Evolutionary conservation across 2,113 vertebrate species (phyloP).

Genomic region (Gasterosteus aculeatus): DNA sequence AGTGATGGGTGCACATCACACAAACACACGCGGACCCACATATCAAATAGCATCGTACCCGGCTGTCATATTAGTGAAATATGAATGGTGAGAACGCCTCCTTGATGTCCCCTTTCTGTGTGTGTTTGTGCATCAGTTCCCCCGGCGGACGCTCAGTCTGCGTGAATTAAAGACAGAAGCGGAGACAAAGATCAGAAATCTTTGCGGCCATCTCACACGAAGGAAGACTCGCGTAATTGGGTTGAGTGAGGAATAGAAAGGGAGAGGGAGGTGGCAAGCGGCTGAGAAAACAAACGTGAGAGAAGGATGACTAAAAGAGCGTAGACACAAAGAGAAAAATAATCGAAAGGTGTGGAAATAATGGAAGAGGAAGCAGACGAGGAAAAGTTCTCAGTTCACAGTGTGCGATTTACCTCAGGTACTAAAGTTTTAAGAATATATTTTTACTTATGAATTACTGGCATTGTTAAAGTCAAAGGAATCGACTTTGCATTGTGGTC

Average conservation of each 20-base stretch:
- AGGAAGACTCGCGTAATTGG: conserved; percentile 73
- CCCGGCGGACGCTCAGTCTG: conserved; percentile 16
- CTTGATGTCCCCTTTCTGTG: conserved; percentile 55
- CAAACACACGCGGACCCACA: conserved; percentile 29
- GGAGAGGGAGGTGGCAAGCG: conserved; percentile 12
- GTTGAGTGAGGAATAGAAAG: conserved; percentile 44
- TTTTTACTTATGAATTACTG: background rate
- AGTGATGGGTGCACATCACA: conserved; percentile 74
- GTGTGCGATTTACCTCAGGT: no score
- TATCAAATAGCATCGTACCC: conserved; percentile 60
- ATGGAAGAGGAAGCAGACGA: conserved; percentile 2
- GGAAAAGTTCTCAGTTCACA: background rate
- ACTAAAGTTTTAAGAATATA: no score
- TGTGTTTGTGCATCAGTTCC: conserved; percentile 32
- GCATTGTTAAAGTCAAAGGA: background rate
- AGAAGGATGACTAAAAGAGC: conserved; percentile 10
- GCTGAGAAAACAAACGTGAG: background rate
- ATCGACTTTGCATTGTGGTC: background rate
- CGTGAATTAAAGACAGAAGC: conserved; percentile 21
- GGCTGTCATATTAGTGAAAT: conserved; percentile 78
- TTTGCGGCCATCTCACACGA: conserved; percentile 60
- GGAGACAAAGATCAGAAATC: conserved; percentile 52
- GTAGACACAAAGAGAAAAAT: background rate
- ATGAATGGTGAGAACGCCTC: conserved; percentile 64
- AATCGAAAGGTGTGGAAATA: conserved; percentile 16